phyloP scores from a whole-genome alignment of 1,140 invertebrate species.

The Trypoxylus dichotomus region DNA sequence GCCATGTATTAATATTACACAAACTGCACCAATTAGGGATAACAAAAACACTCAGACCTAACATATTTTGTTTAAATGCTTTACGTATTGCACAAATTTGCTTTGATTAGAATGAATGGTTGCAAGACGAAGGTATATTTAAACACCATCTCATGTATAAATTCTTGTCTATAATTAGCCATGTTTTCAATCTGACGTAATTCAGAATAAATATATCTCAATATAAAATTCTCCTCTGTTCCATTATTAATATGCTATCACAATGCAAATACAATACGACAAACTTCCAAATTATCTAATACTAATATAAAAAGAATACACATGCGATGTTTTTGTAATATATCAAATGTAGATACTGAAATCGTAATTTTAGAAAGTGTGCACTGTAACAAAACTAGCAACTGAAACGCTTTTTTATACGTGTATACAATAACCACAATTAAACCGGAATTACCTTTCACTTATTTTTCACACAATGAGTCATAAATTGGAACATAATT shows the following conservation, averaged over 20 bases:
- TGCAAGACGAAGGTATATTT: not conserved
- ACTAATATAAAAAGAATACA: not conserved
- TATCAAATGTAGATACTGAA: not conserved
- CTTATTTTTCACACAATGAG: constrained; percentile 14
- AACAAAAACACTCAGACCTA: too few species aligned
- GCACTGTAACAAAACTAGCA: not conserved
- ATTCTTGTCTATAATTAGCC: not conserved
- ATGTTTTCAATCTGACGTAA: not conserved
- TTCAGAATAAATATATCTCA: not conserved
- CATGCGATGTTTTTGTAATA: not conserved
- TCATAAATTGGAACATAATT: not conserved
- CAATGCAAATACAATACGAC: not conserved
- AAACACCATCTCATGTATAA: not conserved
- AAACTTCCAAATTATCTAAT: not conserved
- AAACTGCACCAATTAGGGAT: not conserved
- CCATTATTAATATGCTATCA: not conserved
- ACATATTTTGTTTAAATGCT: too few species aligned
- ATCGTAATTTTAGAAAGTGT: not conserved
- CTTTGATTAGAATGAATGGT: not conserved
- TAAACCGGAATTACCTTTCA: constrained; percentile 11
- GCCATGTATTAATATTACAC: too few species aligned
- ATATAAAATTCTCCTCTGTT: not conserved
- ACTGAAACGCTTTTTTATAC: not conserved
- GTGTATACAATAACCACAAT: not conserved
- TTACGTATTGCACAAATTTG: not conserved